These are phyloP conservation scores for Aphelocoma californica DNA, from an alignment of 2,797 vertebrate genomes.

Conservation along the genomic window DNA sequence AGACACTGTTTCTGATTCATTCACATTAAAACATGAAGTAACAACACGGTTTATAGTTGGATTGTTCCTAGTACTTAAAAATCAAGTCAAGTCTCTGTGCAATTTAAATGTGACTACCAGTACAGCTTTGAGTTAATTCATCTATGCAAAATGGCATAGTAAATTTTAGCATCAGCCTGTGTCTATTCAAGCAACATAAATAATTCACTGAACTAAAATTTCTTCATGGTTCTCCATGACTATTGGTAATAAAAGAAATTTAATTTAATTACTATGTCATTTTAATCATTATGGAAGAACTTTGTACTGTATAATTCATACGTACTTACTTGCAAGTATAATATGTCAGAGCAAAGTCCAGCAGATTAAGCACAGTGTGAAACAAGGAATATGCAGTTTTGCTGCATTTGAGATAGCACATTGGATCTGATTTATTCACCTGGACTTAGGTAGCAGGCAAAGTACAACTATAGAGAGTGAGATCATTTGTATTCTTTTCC, in stretches of 20 bases:
- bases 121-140: not conserved
- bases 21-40: not conserved
- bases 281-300: not conserved
- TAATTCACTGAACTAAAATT: not conserved
- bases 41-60: not conserved
- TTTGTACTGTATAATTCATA: conserved; percentile 24
- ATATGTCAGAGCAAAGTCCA: conserved; percentile 42
- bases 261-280: not conserved
- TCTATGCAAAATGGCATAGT: not conserved
- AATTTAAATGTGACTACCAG: not conserved
- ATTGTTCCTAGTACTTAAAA: not conserved
- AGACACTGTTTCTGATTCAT: not conserved
- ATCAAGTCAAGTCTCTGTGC: not conserved
- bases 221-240: not conserved
- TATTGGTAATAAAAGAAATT: not conserved
- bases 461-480: conserved; percentile 16
- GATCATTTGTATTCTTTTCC: not conserved
- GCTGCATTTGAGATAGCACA: conserved; percentile 42
- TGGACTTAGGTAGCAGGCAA: conserved; percentile 55
- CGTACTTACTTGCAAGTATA: not conserved
- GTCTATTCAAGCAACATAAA: not conserved
- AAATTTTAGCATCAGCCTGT: not conserved
- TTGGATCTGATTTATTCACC: conserved; percentile 41
- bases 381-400: conserved; percentile 27
- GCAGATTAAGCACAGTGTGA: not conserved